Evolutionary conservation across 2,888 invertebrate genomes (phyloP), one percentile per base, ranked within the genome.

Genomic region (Hypselothyrea guttata): DNA sequence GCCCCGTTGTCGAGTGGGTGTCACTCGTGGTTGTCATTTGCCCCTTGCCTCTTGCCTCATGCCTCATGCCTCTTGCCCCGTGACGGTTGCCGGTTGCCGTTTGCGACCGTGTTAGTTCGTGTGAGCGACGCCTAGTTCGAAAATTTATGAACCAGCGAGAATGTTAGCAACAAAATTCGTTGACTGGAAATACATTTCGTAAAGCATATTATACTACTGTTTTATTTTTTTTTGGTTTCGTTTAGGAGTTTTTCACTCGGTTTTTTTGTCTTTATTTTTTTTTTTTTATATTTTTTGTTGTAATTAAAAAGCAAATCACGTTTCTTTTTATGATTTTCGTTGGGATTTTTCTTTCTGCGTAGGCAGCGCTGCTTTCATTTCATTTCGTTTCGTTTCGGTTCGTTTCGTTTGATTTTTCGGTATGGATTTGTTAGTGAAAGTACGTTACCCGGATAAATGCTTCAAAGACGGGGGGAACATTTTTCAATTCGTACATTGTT

Each of bases 221-320:
- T n/a, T 51, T 11, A 7, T 16, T 18, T 12, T 16, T 13, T 53
- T 11, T 27, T n/a, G n/a, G n/a, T n/a, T n/a, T n/a, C n/a, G n/a
- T 28, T 34, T 2, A 35, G n/a, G 18, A 18, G 7, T 30, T 44
- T 52, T 44, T 45, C 16, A 16, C 37, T 52, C 38, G 7, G 22
- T 42, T 46, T 18, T 13, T 30, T 30, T 30, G n/a, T 8, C 7
- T 44, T 38, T 33, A 28, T 38, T 18, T 37, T 15, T 51, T 11
- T 7, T 31, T 31, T 30, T 28, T 12, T 53, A 15, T 30, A 15
- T 37, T 61, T 53, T 48, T 59, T 60, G 30, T 40, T 51, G 59
- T 81, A 84, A 84, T 77, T 77, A 77, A 77, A 77, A 84, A 64
- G 62, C 84, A 74, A 84, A 84, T 77, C 76, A 77, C 76, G 76